These are phyloP conservation scores for Melanotaenia parkinsoni DNA, from an alignment of 2,797 vertebrate genomes.

Conservation along the genomic window DNA sequence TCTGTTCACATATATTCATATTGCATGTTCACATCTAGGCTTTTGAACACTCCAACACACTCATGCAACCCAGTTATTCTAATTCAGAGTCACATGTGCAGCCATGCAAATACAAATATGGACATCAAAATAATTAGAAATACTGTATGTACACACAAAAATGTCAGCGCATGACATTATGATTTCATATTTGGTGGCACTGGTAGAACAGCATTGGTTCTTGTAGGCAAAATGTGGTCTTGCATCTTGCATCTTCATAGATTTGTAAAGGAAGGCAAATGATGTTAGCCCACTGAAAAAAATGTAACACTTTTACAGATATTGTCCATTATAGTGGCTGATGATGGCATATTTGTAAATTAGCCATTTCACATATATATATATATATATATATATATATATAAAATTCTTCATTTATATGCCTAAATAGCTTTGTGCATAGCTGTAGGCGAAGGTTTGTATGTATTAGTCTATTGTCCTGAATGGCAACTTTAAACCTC, in stretches of 20 bases:
- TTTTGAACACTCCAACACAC: slow-evolving; percentile 18
- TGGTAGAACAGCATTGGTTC: not conserved
- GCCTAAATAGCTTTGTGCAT: too few relatives aligned
- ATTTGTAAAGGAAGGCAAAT: not conserved
- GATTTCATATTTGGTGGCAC: not conserved
- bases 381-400: too few relatives aligned
- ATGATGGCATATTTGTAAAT: too few relatives aligned
- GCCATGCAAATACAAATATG: slow-evolving; percentile 37
- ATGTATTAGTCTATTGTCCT: too few relatives aligned
- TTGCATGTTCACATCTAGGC: slow-evolving; percentile 30
- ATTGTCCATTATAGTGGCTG: too few relatives aligned
- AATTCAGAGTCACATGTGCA: slow-evolving; percentile 22
- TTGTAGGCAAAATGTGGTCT: not conserved
- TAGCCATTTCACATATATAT: too few relatives aligned
- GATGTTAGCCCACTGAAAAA: not conserved
- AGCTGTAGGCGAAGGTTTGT: too few relatives aligned
- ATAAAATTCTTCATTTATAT: too few relatives aligned
- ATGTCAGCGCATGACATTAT: slow-evolving; percentile 9
- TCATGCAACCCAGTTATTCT: slow-evolving; percentile 22
- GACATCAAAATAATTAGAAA: slow-evolving; percentile 14
- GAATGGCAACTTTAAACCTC: too few relatives aligned
- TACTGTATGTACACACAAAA: slow-evolving; percentile 8
- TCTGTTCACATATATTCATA: slow-evolving; percentile 41
- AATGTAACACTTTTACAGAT: too few relatives aligned
- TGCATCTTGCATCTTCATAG: not conserved